phyloP scores from a whole-genome alignment of 1,140 invertebrate genomes.

The Wasmannia auropunctata region DNA sequence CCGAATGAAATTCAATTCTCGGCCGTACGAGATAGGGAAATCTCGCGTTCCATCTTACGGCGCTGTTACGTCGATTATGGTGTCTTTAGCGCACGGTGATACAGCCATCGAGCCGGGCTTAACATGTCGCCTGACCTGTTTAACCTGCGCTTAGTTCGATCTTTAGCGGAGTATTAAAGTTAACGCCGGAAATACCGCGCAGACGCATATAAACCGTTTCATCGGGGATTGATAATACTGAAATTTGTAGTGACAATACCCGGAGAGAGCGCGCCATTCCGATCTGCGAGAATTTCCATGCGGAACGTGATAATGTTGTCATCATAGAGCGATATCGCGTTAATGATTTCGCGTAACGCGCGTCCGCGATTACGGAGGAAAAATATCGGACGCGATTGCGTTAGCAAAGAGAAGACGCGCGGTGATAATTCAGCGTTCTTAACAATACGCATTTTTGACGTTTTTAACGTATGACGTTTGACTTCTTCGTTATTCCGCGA shows the following conservation, averaged over 20 bases:
- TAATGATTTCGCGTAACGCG: slow-evolving; percentile 28
- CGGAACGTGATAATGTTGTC: slow-evolving; percentile 12
- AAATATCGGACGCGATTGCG: neutral
- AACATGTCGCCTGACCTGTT: slow-evolving; percentile 34
- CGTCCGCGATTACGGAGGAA: neutral
- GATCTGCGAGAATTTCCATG: neutral
- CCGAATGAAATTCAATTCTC: slow-evolving; percentile 46
- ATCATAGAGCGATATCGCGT: neutral
- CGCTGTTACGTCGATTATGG: slow-evolving; percentile 30
- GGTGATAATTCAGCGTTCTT: neutral
- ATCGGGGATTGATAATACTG: neutral
- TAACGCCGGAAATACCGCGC: slow-evolving; percentile 3
- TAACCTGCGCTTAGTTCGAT: slow-evolving; percentile 37
- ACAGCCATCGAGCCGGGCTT: slow-evolving; percentile 27
- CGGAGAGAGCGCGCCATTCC: neutral
- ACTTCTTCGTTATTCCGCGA: neutral
- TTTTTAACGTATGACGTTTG: neutral
- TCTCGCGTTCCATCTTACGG: slow-evolving; percentile 34
- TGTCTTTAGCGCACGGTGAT: slow-evolving; percentile 22
- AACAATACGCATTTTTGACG: neutral
- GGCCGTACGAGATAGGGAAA: slow-evolving; percentile 26
- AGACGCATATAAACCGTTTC: neutral
- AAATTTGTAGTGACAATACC: neutral
- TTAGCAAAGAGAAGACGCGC: neutral
- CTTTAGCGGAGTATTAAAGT: slow-evolving; percentile 24